phyloP scores from a whole-genome alignment of 2,797 vertebrate species.

The Enteromius treurensis region DNA sequence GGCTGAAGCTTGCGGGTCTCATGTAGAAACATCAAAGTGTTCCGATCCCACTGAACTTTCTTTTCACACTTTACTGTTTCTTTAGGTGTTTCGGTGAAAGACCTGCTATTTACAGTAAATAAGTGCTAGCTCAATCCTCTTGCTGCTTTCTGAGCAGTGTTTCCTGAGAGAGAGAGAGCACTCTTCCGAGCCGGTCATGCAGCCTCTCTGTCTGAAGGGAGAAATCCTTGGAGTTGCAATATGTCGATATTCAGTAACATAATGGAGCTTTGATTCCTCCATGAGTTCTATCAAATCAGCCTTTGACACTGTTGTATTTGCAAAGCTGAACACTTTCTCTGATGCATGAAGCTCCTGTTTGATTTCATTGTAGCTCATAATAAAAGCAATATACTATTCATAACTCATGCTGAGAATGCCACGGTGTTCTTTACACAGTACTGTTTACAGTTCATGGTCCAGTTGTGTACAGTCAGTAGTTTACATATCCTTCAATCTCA shows the following conservation, averaged over 20 bases:
- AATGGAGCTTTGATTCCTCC: conserved; percentile 51
- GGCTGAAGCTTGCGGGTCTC: conserved; percentile 30
- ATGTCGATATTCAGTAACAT: conserved; percentile 42
- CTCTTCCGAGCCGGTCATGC: conserved; percentile 1
- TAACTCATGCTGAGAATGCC: not conserved
- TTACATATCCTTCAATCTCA: not conserved
- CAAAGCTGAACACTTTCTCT: not conserved
- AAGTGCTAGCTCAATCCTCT: conserved; percentile 7
- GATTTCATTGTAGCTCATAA: not conserved
- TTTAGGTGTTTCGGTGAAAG: conserved; percentile 17
- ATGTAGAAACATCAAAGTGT: conserved; percentile 27
- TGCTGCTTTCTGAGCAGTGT: not conserved
- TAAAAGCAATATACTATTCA: not conserved
- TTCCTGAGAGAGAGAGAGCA: conserved; percentile 25
- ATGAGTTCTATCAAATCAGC: not conserved
- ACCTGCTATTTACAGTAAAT: conserved; percentile 35
- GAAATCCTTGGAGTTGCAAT: conserved; percentile 40
- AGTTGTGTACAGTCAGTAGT: not conserved
- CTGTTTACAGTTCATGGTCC: not conserved
- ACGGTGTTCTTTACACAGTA: not conserved
- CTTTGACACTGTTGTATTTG: not conserved
- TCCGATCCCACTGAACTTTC: conserved; percentile 20
- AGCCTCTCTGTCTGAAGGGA: conserved; percentile 42
- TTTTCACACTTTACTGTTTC: conserved; percentile 29
- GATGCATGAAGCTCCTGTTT: not conserved